Conservation (phyloP, 2,888 invertebrate genomes). For the Ochropacha duplaris region DNA sequence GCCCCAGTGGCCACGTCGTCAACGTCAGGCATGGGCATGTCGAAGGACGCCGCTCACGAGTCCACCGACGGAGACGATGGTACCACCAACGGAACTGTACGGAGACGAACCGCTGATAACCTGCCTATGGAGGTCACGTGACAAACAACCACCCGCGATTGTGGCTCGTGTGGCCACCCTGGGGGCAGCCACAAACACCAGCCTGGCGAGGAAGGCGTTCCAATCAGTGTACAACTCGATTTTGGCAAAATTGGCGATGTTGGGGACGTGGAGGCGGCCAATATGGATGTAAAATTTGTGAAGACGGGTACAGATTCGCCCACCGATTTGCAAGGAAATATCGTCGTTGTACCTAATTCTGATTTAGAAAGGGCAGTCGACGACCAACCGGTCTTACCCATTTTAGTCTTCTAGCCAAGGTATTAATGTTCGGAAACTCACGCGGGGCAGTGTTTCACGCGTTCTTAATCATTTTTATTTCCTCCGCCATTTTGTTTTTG, state of each 20-base stretch:
- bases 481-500: conserved; percentile 11
- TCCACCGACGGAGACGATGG: conserved; percentile 23
- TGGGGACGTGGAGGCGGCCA: neutral
- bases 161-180: neutral
- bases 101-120: conserved; percentile 53
- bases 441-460: conserved; percentile 21
- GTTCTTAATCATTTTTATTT: conserved; percentile 6
- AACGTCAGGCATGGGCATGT: conserved; percentile 7
- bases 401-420: conserved; percentile 38
- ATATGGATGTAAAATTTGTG: neutral
- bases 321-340: conserved; percentile 13
- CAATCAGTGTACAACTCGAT: neutral
- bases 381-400: conserved; percentile 22
- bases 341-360: conserved; percentile 8
- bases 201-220: neutral
- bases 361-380: conserved; percentile 5
- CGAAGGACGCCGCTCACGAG: neutral
- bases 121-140: conserved; percentile 80
- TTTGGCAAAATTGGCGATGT: neutral
- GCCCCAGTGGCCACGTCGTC: conserved; percentile 34
- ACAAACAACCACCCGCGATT: conserved; percentile 40
- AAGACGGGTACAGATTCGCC: conserved; percentile 2
- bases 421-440: conserved; percentile 2
- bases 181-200: neutral
- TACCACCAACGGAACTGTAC: conserved; percentile 44